Base-by-base conservation (phyloP, 2,797 vertebrate species). In the Xenopus petersii region DNA sequence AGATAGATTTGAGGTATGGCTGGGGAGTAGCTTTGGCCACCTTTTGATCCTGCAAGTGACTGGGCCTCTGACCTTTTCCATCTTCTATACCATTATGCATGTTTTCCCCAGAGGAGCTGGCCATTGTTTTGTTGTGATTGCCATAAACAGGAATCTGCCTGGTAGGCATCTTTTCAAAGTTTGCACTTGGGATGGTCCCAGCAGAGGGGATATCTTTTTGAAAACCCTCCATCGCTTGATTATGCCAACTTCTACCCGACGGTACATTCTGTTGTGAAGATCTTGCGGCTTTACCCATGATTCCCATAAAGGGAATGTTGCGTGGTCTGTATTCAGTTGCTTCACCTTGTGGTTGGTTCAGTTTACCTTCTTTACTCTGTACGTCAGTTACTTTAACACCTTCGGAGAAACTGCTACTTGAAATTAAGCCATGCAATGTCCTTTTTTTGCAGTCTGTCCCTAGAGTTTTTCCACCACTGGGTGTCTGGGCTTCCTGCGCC, bases 251-350 rank as follows among this genome's bases (percentile, higher is more conserved):
- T 62, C 94, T 94, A 63, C 75, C 78, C 0, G 84, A 30, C 0
- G 89, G 90, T 8, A 79, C 47, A 48, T 56, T 77, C 9, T 91
- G 93, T 84, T 94, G 94, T 71, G 94, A 94, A 74, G 95, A 96
- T 75, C 98, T 88, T 0, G 94, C 96, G 0, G 91, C 98, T 90
- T 98, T 99, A 84, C 99, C 97, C 77, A 86, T 99, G 81, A 99
- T 86, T 11, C 97, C 98, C 98, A 99, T 99, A 75, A 99, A 99
- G 0, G 98, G 98, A 0, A 91, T 93, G 0, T 17, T 88, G 75
- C 98, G 90, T 24, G 93, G 92, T 75, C 97, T 94, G 83, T 93
- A 92, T 49, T 98, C 96, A 0, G 85, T 58, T 0, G 82, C 3
- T 10, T 84, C 21, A 0, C 90, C 81, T 69, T 88, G 93, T 79